Conservation (phyloP, 1,140 invertebrate genomes). For the Brachionus asplanchnoidis region DNA sequence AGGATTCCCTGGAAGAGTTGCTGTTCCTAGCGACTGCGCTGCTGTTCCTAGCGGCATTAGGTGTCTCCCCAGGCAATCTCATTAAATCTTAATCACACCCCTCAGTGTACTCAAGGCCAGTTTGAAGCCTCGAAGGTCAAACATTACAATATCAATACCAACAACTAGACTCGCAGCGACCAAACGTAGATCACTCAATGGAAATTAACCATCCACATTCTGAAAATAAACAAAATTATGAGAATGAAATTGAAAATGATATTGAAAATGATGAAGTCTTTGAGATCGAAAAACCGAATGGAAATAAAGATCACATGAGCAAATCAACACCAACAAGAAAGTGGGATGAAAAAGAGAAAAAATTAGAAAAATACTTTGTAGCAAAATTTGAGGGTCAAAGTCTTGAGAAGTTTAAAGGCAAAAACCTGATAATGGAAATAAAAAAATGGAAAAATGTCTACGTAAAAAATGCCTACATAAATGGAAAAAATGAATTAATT, state of each 20-base stretch:
- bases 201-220: neutral
- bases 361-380: neutral
- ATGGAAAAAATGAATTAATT: constrained; percentile 1
- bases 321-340: neutral
- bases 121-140: too few species aligned
- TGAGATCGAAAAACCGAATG: neutral
- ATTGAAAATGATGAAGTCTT: neutral
- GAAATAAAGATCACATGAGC: neutral
- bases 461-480: neutral
- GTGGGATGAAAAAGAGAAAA: neutral
- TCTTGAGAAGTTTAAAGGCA: neutral
- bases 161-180: neutral
- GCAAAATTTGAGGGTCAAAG: neutral
- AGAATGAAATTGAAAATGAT: neutral
- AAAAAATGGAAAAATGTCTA: neutral
- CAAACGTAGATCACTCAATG: neutral
- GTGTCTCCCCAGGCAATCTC: too few species aligned
- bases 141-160: neutral
- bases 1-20: too few species aligned
- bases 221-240: neutral
- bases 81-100: too few species aligned
- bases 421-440: neutral
- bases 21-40: too few species aligned
- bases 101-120: too few species aligned
- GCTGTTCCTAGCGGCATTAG: too few species aligned